A percentile compares a stretch with the other conserved stretches of the same genome.
phyloP scores from a whole-genome alignment of 2,797 vertebrate genomes.

The Pyrocephalus nanus region DNA sequence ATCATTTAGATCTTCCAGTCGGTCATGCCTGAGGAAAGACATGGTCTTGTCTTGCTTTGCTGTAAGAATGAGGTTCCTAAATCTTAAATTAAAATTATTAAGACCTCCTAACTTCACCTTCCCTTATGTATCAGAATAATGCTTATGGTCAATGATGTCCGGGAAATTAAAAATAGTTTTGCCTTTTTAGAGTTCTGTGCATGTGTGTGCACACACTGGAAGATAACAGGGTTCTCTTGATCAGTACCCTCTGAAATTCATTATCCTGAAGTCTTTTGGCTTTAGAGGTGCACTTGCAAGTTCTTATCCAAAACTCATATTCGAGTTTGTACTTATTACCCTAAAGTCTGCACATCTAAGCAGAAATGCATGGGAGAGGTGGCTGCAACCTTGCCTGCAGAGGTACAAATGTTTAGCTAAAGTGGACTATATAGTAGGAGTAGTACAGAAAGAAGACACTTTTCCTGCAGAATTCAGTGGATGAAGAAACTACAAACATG shows the following conservation, averaged over 20 bases:
- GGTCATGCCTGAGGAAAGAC: neutral
- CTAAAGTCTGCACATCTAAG: neutral
- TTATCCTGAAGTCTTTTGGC: neutral
- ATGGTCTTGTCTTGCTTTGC: neutral
- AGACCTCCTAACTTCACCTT: neutral
- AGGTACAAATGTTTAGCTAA: neutral
- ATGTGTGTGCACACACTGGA: neutral
- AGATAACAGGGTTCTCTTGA: neutral
- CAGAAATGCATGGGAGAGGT: neutral
- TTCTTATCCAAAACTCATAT: neutral
- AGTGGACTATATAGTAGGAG: neutral
- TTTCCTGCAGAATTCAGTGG: neutral
- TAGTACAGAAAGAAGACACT: neutral
- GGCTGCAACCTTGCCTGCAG: neutral
- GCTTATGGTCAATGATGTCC: neutral
- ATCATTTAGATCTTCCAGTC: neutral
- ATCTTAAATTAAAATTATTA: neutral
- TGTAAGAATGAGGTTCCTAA: neutral
- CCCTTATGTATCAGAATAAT: neutral
- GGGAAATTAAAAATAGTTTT: neutral
- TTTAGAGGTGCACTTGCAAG: neutral
- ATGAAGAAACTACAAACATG: neutral
- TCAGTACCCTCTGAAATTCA: neutral
- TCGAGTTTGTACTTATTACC: neutral
- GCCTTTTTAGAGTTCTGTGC: neutral